Conservation (phyloP, 2,113 vertebrate species). For the Holacanthus passer region DNA sequence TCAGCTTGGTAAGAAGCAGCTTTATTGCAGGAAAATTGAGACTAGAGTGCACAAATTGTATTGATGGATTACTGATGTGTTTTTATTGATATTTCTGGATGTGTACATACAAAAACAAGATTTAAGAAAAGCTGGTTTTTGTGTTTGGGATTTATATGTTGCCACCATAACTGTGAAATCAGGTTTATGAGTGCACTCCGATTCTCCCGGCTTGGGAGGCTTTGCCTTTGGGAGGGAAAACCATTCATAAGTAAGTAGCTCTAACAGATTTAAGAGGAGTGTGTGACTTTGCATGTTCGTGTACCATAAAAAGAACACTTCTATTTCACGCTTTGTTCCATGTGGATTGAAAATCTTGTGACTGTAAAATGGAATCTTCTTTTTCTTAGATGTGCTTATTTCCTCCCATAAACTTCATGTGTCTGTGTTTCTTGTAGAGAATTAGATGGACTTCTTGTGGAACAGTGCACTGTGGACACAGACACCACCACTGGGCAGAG, state of each 20-base stretch:
- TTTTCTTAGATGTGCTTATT: background rate
- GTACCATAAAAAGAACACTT: conserved; percentile 6
- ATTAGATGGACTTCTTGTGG: conserved; percentile 89
- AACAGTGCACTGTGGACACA: conserved; percentile 94
- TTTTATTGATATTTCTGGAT: background rate
- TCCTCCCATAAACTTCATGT: conserved; percentile 6
- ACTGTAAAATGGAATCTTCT: background rate
- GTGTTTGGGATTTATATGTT: background rate
- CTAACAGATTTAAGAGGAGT: background rate
- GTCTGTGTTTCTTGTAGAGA: conserved; percentile 84
- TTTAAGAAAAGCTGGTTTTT: background rate
- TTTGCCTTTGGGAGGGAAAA: conserved; percentile 94
- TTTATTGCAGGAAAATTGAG: background rate
- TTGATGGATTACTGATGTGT: background rate
- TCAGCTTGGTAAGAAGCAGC: background rate
- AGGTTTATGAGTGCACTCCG: conserved; percentile 97
- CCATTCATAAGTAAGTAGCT: conserved; percentile 94
- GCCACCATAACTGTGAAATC: conserved; percentile 67
- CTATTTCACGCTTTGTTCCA: background rate
- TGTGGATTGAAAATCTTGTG: background rate
- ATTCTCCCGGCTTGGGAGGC: conserved; percentile 96
- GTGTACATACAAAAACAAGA: background rate
- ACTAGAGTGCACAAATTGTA: background rate
- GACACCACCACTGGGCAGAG: conserved; percentile 90
- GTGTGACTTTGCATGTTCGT: background rate